Evolutionary conservation across 2,797 vertebrate genomes (phyloP).

Genomic region (Enteromius mattozi): DNA sequence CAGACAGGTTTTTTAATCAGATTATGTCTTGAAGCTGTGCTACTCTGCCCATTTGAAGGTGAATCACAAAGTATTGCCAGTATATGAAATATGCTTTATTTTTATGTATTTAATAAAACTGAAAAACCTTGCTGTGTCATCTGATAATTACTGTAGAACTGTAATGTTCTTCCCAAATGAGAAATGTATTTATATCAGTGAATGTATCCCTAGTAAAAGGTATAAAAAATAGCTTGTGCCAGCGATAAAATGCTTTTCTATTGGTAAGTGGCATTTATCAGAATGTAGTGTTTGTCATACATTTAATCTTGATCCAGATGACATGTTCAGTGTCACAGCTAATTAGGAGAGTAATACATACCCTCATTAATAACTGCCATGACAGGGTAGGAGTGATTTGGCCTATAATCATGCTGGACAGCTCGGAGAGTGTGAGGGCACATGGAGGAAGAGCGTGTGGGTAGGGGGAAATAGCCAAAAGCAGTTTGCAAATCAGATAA

Average conservation of each 20-base stretch:
- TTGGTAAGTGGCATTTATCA: conserved; percentile 62
- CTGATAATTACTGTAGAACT: conserved; percentile 5
- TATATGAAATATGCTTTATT: conserved; percentile 17
- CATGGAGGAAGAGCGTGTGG: conserved; percentile 42
- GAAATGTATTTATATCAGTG: neutral
- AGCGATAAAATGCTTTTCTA: conserved; percentile 26
- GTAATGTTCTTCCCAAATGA: neutral
- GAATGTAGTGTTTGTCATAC: conserved; percentile 77
- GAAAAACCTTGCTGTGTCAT: neutral
- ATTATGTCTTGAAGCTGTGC: conserved; percentile 14
- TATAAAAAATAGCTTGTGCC: conserved; percentile 23
- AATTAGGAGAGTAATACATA: conserved; percentile 90
- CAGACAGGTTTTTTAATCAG: conserved; percentile 18
- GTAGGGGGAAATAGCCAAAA: neutral
- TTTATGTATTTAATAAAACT: neutral
- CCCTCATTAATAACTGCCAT: conserved; percentile 84
- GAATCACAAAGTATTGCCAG: conserved; percentile 30
- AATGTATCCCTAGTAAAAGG: neutral
- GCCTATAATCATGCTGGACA: conserved; percentile 85
- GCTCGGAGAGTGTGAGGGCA: conserved; percentile 74
- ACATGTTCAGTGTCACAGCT: conserved; percentile 86
- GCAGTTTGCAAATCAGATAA: conserved; percentile 28
- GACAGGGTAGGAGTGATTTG: conserved; percentile 82
- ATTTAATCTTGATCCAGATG: conserved; percentile 86
- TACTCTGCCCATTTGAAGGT: conserved; percentile 29